phyloP scores from a whole-genome alignment of 2,113 vertebrate species.

The Potamarius usumacintae region DNA sequence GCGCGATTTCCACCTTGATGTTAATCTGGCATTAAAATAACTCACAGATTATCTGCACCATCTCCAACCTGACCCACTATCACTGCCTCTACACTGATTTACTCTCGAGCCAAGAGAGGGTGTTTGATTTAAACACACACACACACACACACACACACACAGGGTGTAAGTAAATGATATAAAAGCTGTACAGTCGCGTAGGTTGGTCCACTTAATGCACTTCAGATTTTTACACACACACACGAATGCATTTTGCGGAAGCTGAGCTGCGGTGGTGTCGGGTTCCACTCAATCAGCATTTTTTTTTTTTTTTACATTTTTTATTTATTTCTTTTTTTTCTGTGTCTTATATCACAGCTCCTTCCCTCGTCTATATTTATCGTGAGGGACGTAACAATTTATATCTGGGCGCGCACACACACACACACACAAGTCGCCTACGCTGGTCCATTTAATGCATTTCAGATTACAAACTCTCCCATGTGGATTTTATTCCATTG shows the following conservation, averaged over 20 bases:
- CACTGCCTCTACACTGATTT: slow-evolving; percentile 45
- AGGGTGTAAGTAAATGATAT: neutral
- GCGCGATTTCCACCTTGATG: slow-evolving; percentile 61
- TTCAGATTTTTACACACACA: slow-evolving; percentile 12
- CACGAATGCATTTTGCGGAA: slow-evolving; percentile 48
- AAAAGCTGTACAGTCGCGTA: neutral
- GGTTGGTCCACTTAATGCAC: neutral
- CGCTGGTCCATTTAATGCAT: slow-evolving; percentile 36
- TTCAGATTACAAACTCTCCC: slow-evolving; percentile 25
- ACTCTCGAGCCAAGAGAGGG: slow-evolving; percentile 16
- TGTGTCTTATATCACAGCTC: neutral
- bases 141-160: slow-evolving; percentile 50
- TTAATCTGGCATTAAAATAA: slow-evolving; percentile 67
- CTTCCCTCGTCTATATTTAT: slow-evolving; percentile 19
- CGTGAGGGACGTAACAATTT: neutral
- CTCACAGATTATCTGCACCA: slow-evolving; percentile 56
- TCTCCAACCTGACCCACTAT: slow-evolving; percentile 57
- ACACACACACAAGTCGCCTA: neutral
- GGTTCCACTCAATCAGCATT: slow-evolving; percentile 60
- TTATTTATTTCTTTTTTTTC: slow-evolving; percentile 26
- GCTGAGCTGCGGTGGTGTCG: neutral
- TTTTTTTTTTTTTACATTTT: slow-evolving; percentile 3
- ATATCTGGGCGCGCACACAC: slow-evolving; percentile 1
- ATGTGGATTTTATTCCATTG: slow-evolving; percentile 27
- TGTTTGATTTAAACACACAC: slow-evolving; percentile 16